Conservation (phyloP, 2,113 vertebrate species). For the Climacteris rufus region DNA sequence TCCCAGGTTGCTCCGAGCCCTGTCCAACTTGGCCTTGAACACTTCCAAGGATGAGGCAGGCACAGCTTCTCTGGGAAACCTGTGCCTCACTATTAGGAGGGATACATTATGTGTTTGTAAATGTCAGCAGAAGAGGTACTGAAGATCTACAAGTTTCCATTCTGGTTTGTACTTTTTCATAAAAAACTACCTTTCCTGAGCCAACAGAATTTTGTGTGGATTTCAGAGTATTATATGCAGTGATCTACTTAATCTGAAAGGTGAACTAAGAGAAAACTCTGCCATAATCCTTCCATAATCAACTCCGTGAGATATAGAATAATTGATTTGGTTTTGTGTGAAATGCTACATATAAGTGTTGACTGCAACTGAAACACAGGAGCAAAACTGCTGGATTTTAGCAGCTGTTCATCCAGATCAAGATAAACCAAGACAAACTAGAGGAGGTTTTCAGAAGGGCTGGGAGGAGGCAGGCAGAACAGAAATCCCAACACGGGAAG, state of each 20-base stretch:
- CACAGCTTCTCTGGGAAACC: background rate
- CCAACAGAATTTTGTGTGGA: background rate
- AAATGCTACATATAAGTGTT: background rate
- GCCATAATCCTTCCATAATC: background rate
- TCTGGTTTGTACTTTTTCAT: background rate
- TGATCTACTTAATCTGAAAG: background rate
- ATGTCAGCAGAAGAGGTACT: background rate
- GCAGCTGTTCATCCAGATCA: background rate
- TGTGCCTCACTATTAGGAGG: background rate
- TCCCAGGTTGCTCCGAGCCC: background rate
- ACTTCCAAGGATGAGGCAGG: background rate
- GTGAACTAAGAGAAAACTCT: background rate
- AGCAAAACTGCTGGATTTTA: background rate
- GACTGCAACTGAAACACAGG: background rate
- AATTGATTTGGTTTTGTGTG: background rate
- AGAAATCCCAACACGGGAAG: background rate
- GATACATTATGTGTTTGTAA: background rate
- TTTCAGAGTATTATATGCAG: background rate
- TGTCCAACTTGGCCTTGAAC: accelerated
- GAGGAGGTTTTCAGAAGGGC: background rate
- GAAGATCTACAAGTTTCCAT: background rate
- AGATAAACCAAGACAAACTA: background rate
- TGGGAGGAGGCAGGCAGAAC: background rate
- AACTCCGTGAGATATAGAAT: background rate
- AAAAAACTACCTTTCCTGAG: background rate